These are phyloP conservation scores for Cybosia mesomella DNA, from an alignment of 2,888 invertebrate genomes.

Conservation along the genomic window DNA sequence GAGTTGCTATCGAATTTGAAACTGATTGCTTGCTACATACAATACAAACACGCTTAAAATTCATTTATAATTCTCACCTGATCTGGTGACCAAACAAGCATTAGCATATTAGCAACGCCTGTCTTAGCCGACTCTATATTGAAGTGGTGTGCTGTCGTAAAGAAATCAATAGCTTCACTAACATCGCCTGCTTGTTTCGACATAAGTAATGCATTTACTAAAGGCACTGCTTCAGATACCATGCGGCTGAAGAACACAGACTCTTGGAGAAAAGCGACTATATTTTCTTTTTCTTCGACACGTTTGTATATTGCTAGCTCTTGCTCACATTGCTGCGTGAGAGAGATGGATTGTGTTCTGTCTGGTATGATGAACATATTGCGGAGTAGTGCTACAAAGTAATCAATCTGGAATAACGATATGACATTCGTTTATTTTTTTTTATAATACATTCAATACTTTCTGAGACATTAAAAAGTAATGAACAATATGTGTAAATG, in stretches of 20 bases:
- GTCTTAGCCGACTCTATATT: slow-evolving; percentile 90
- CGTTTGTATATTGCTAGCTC: slow-evolving; percentile 82
- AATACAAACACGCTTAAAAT: not conserved
- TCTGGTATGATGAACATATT: slow-evolving; percentile 80
- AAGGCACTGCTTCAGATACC: slow-evolving; percentile 78
- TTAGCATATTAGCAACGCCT: slow-evolving; percentile 92
- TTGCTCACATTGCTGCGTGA: slow-evolving; percentile 78
- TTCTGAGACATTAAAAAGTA: too few species aligned
- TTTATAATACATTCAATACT: not conserved
- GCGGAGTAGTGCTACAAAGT: slow-evolving; percentile 78
- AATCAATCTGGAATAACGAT: slow-evolving; percentile 71
- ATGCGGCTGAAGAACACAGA: slow-evolving; percentile 84
- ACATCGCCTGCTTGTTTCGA: slow-evolving; percentile 93
- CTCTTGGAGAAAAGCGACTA: slow-evolving; percentile 91
- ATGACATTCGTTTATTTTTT: not conserved
- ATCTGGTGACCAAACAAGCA: slow-evolving; percentile 93
- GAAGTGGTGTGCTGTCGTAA: slow-evolving; percentile 93
- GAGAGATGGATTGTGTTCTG: slow-evolving; percentile 62
- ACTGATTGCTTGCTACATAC: too few species aligned
- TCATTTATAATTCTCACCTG: slow-evolving; percentile 72
- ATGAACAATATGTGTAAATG: too few species aligned
- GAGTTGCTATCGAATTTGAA: too few species aligned
- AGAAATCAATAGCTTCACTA: slow-evolving; percentile 95
- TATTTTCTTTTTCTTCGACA: slow-evolving; percentile 86
- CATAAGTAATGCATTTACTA: slow-evolving; percentile 91